phyloP scores from a whole-genome alignment of 1,140 invertebrate genomes.

The Atopsyche davidsoni region DNA sequence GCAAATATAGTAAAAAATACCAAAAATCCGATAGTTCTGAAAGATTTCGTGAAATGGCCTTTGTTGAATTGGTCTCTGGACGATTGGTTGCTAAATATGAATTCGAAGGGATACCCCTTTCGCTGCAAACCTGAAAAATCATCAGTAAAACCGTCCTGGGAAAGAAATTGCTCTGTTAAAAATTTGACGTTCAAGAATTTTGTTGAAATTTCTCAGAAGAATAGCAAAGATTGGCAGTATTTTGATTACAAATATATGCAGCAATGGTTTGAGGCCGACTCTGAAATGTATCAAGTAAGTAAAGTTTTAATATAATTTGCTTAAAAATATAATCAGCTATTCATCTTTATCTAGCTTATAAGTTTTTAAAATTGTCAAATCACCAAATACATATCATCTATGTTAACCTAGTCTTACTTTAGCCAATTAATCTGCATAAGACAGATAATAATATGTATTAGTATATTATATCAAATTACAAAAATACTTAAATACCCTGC shows the following conservation, averaged over 20 bases:
- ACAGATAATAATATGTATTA: too few relatives aligned
- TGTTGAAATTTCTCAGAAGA: constrained; percentile 40
- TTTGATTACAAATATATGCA: constrained; percentile 81
- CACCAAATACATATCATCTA: too few relatives aligned
- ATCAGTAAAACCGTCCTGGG: constrained; percentile 67
- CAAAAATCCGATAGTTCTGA: constrained; percentile 20
- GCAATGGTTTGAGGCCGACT: constrained; percentile 57
- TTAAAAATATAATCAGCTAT: constrained; percentile 12
- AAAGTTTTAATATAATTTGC: constrained; percentile 8
- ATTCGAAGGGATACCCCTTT: constrained; percentile 41
- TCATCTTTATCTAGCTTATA: constrained; percentile 1
- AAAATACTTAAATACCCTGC: too few relatives aligned
- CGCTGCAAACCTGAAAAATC: constrained; percentile 38
- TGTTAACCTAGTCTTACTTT: too few relatives aligned
- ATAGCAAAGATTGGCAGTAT: constrained; percentile 61
- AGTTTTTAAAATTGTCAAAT: constrained; percentile 22
- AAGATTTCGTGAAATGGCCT: constrained; percentile 33
- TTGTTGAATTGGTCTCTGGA: constrained; percentile 40
- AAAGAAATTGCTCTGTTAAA: constrained; percentile 54
- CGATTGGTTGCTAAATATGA: constrained; percentile 47
- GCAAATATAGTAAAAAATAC: constrained; percentile 13
- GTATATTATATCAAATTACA: too few relatives aligned
- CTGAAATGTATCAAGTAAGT: constrained; percentile 54
- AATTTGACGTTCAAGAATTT: constrained; percentile 59
- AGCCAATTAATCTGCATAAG: too few relatives aligned